A percentile compares a stretch with the other conserved stretches of the same genome.
phyloP scores from a whole-genome alignment of 1,140 invertebrate genomes.

The Drosophila sturtevanti region DNA sequence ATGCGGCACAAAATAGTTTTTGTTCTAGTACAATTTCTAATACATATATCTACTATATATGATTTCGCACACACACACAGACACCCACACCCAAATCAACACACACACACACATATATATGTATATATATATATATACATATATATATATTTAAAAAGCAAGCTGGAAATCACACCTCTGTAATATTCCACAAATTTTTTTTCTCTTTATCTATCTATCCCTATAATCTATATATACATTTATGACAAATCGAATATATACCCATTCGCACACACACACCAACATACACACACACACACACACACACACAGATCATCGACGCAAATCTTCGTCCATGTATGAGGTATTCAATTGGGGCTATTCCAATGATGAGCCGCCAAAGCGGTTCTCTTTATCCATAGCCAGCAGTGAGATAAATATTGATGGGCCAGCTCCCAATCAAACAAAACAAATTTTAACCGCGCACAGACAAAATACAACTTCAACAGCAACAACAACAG shows the following conservation, averaged over 20 bases:
- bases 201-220: slow-evolving; percentile 45
- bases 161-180: slow-evolving; percentile 13
- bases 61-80: slow-evolving; percentile 14
- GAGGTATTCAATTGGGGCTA: slow-evolving; percentile 89
- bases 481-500: slow-evolving; percentile 41
- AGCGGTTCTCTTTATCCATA: slow-evolving; percentile 80
- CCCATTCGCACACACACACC: slow-evolving; percentile 38
- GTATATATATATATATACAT: background rate
- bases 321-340: slow-evolving; percentile 89
- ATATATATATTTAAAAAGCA: slow-evolving; percentile 4
- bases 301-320: slow-evolving; percentile 76
- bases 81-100: background rate
- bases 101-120: background rate
- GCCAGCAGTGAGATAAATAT: slow-evolving; percentile 81
- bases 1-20: slow-evolving; percentile 20
- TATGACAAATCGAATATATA: slow-evolving; percentile 33
- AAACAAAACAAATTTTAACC: slow-evolving; percentile 45
- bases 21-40: slow-evolving; percentile 27
- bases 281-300: slow-evolving; percentile 40
- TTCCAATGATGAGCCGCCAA: slow-evolving; percentile 83
- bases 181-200: slow-evolving; percentile 24
- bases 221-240: slow-evolving; percentile 31
- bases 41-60: slow-evolving; percentile 24
- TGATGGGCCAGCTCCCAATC: slow-evolving; percentile 68
- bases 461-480: slow-evolving; percentile 61